Evolutionary conservation across 1,140 invertebrate genomes (phyloP).

Genomic region (Paralvinella palmiformis): DNA sequence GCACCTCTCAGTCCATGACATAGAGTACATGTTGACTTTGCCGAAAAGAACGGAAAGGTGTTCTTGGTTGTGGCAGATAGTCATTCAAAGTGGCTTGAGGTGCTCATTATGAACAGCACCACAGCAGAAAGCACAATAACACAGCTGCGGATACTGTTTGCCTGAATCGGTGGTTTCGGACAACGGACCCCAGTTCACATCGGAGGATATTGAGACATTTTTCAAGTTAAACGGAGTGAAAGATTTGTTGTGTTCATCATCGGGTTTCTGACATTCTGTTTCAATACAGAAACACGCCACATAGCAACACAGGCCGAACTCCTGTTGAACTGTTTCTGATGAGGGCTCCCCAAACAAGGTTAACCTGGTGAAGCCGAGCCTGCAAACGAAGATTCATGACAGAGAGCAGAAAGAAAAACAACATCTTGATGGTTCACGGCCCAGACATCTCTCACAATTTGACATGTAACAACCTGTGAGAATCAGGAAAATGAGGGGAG

Average conservation of each 20-base stretch:
- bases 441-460: not conserved
- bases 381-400: slow-evolving; percentile 2
- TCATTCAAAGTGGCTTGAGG: slow-evolving; percentile 48
- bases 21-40: slow-evolving; percentile 53
- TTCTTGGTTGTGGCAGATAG: slow-evolving; percentile 50
- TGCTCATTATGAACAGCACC: slow-evolving; percentile 17
- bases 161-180: slow-evolving; percentile 21
- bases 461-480: no score
- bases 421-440: not conserved
- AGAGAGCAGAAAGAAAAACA: slow-evolving; percentile 1
- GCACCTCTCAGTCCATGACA: not conserved
- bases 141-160: slow-evolving; percentile 15
- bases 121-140: slow-evolving; percentile 21
- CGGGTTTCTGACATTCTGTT: not conserved
- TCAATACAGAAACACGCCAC: not conserved
- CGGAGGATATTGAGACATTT: slow-evolving; percentile 30
- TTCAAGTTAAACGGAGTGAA: slow-evolving; percentile 19
- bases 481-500: not conserved
- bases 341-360: slow-evolving; percentile 5
- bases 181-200: slow-evolving; percentile 28
- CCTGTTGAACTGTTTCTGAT: slow-evolving; percentile 5
- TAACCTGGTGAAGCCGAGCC: no score
- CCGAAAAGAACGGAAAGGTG: slow-evolving; percentile 43
- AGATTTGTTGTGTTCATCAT: slow-evolving; percentile 24
- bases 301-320: slow-evolving; percentile 2